phyloP scores from a whole-genome alignment of 2,888 invertebrate species.

The Antitype chi region DNA sequence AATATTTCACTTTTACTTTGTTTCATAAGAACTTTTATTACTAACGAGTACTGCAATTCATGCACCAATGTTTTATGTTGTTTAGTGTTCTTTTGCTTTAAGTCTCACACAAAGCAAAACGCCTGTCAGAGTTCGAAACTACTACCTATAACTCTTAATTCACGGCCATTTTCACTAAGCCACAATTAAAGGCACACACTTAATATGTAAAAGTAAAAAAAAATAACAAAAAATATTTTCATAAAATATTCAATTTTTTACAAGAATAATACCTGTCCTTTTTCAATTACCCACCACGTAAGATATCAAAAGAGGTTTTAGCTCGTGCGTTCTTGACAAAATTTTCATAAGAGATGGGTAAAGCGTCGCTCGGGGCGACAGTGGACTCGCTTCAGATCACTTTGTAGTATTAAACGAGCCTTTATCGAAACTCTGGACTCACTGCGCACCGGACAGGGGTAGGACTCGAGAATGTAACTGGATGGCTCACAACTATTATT shows the following conservation, averaged over 20 bases:
- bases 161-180: too few species aligned
- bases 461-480: conserved; percentile 69
- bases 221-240: not conserved
- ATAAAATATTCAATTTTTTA: not conserved
- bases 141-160: too few species aligned
- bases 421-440: conserved; percentile 78
- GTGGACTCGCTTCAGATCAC: conserved; percentile 79
- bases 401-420: conserved; percentile 86
- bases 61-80: not conserved
- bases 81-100: not conserved
- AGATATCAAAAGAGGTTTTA: conserved; percentile 64
- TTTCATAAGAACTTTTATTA: conserved; percentile 28
- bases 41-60: conserved; percentile 3
- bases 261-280: conserved; percentile 39
- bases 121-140: too few species aligned
- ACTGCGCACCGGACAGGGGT: conserved; percentile 73
- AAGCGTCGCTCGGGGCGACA: conserved; percentile 86
- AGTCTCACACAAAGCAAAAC: too few species aligned
- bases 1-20: conserved; percentile 46
- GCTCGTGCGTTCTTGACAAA: conserved; percentile 73
- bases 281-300: conserved; percentile 58
- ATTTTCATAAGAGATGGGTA: conserved; percentile 83
- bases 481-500: not conserved
- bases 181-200: too few species aligned
- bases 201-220: not conserved